Base-by-base conservation (phyloP, 2,888 invertebrate species). In the Marronus borbonicus region DNA sequence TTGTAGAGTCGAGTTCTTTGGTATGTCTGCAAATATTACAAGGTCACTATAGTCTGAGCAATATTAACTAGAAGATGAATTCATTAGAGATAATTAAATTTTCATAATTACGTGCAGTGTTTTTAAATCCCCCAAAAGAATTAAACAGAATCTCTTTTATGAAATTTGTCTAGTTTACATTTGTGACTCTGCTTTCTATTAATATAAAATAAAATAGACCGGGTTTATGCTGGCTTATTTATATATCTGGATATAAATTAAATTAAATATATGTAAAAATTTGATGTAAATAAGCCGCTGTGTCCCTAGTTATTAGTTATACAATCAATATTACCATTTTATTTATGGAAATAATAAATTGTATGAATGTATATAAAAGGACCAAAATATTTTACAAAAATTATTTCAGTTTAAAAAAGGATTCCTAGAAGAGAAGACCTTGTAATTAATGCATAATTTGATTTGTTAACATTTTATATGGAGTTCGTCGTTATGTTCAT, bases 361-460 rank as follows among this genome's bases (percentile, higher is more conserved):
- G n/a, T n/a, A 55, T 3, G 44, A 8, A 12, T 44, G 12, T 44
- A 44, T 44, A 10, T 44, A 44, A 44, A 44, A 44, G 8, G 55
- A 55, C 55, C 55, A 20, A 55, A 4, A 55, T n/a, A 17, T 17
- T 12, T 55, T 55, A n/a, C 17, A 55, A 20, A 20, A n/a, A 1
- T 4, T 39, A 58, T 72, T 72, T 55, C 20, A 55, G 7, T 36
- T 14, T 31, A 62, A 52, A 60, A 44, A 44, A 44, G 8, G 8
- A 10, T 44, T 44, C 44, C 44, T 44, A 44, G 77, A 12, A 44
- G 8, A 44, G 44, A 44, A 44, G 44, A 65, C 55, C 75, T 72
- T 78, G 72, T 75, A 78, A 78, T 75, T 64, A 72, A 70, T 55
- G 79, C 79, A 76, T 79, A 58, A 76, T 76, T 65, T 65, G 28